Evolutionary conservation across 2,888 invertebrate genomes (phyloP).

Genomic region (Ichneumon xanthorius): DNA sequence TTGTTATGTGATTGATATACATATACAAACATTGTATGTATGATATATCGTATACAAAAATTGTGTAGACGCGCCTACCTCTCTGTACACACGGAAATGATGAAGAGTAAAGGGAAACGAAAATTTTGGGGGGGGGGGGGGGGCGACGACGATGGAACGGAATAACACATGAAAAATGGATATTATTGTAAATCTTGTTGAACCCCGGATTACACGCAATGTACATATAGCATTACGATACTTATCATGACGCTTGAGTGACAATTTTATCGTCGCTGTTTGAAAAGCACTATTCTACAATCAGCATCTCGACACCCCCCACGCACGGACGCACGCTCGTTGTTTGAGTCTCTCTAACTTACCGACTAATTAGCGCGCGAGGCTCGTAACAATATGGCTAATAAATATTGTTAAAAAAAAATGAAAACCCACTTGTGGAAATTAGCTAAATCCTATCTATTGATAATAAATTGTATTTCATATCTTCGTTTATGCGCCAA

Average conservation of each 20-base stretch:
- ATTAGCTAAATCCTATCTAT: conserved; percentile 66
- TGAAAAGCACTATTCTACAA: conserved; percentile 22
- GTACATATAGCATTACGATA: conserved; percentile 49
- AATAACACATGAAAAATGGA: conserved; percentile 33
- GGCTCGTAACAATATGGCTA: not conserved
- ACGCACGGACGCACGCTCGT: not conserved
- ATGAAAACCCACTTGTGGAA: conserved; percentile 69
- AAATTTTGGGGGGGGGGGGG: conserved; percentile 41
- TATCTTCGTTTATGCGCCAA: conserved; percentile 54
- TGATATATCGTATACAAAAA: conserved; percentile 68
- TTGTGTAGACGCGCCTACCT: conserved; percentile 67
- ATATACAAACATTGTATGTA: conserved; percentile 62
- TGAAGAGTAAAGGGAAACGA: conserved; percentile 42
- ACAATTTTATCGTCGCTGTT: conserved; percentile 38
- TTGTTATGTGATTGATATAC: conserved; percentile 27
- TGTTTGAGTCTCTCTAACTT: not conserved
- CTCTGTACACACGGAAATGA: conserved; percentile 34
- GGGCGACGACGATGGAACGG: conserved; percentile 11
- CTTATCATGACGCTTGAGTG: conserved; percentile 35
- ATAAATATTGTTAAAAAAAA: conserved; percentile 63
- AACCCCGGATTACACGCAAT: conserved; percentile 69
- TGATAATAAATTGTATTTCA: conserved; percentile 62
- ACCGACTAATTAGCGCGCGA: not conserved
- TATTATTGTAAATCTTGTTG: conserved; percentile 78
- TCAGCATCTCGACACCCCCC: not conserved